A percentile compares a stretch with the other conserved stretches of the same genome.
Evolutionary conservation across 2,888 invertebrate genomes (phyloP).

Genomic region (Parnassius orleans): DNA sequence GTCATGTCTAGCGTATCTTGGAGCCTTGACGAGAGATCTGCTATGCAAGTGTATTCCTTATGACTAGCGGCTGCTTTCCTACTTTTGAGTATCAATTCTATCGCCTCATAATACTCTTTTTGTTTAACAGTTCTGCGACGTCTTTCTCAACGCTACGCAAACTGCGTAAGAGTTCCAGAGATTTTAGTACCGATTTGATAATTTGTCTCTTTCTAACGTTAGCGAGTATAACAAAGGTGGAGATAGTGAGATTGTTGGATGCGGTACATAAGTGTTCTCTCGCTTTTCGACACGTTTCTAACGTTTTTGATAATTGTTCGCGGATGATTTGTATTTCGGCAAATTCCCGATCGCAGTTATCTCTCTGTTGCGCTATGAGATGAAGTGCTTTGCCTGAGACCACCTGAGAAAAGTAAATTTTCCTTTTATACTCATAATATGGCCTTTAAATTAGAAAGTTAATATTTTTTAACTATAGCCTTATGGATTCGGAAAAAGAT

Average conservation of each 20-base stretch:
- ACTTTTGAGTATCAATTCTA: conserved; percentile 93
- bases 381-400: conserved; percentile 97
- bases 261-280: conserved; percentile 87
- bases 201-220: conserved; percentile 94
- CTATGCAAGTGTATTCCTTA: conserved; percentile 94
- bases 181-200: conserved; percentile 88
- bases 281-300: conserved; percentile 87
- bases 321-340: conserved; percentile 87
- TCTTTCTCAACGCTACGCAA: conserved; percentile 91
- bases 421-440: no score
- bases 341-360: conserved; percentile 92
- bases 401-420: conserved; percentile 80
- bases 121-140: conserved; percentile 89
- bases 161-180: conserved; percentile 77
- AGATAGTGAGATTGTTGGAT: conserved; percentile 90
- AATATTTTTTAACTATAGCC: no score
- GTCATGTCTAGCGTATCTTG: conserved; percentile 95
- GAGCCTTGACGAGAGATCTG: conserved; percentile 90
- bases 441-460: no score
- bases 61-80: conserved; percentile 92
- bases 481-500: no score
- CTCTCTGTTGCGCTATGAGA: conserved; percentile 94
- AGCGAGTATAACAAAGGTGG: conserved; percentile 93
- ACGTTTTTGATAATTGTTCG: conserved; percentile 84
- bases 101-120: conserved; percentile 93